These are phyloP conservation scores for Pelecanoides urinatrix DNA, from an alignment of 2,113 vertebrate species.

Conservation along the genomic window DNA sequence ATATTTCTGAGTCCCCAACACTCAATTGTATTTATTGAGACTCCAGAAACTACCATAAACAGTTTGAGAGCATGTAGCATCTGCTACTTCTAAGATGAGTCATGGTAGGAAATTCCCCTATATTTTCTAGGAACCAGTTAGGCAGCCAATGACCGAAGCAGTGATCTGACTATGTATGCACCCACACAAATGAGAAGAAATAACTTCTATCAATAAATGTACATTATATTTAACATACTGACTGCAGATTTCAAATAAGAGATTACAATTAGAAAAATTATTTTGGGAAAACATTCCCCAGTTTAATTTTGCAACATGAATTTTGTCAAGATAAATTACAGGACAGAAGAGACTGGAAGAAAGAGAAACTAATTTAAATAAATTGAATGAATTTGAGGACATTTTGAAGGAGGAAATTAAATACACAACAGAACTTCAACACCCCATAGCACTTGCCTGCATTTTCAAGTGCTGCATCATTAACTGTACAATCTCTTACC, in stretches of 20 bases:
- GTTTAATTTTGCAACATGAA: background rate
- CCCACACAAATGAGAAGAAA: background rate
- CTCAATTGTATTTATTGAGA: background rate
- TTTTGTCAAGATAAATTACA: background rate
- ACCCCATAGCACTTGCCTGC: background rate
- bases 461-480: background rate
- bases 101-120: background rate
- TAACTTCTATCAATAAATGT: background rate
- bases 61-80: background rate
- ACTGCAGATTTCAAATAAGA: background rate
- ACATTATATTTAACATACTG: background rate
- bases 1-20: background rate
- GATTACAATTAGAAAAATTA: background rate
- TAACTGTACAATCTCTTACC: background rate
- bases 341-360: background rate
- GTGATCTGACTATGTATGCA: background rate
- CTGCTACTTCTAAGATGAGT: slow-evolving; percentile 33
- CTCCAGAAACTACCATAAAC: background rate
- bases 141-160: background rate
- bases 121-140: slow-evolving; percentile 45
- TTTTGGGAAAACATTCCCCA: background rate
- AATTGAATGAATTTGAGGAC: background rate
- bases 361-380: background rate
- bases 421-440: background rate
- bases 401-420: background rate